phyloP scores from a whole-genome alignment of 2,113 vertebrate genomes.

The Oryzias melastigma region DNA sequence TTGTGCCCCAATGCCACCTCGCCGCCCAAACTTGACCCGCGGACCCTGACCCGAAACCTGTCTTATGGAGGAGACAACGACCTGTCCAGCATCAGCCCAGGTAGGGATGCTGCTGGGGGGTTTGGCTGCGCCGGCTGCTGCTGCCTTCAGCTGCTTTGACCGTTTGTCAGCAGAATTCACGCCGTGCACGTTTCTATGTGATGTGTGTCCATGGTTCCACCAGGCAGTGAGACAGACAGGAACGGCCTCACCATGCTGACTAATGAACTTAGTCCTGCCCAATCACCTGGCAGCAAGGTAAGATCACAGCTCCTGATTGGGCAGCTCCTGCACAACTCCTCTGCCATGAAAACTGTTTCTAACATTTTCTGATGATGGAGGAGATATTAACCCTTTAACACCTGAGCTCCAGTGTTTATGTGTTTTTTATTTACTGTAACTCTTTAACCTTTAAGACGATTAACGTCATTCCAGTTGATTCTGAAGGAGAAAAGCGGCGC shows the following conservation, averaged over 20 bases:
- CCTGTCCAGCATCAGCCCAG: constrained; percentile 83
- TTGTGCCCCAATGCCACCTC: constrained; percentile 85
- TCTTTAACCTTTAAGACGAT: too few species aligned
- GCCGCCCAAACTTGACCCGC: constrained; percentile 87
- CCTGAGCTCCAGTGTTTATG: too few species aligned
- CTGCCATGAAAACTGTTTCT: background rate
- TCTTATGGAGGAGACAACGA: constrained; percentile 87
- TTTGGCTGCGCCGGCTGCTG: constrained; percentile 6
- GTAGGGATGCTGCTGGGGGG: constrained; percentile 60
- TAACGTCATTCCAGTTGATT: too few species aligned
- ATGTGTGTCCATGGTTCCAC: constrained; percentile 70
- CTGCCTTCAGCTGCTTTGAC: constrained; percentile 41
- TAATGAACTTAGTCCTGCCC: constrained; percentile 86
- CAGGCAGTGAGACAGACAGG: constrained; percentile 88
- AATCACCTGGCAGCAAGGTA: constrained; percentile 86
- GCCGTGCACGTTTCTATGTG: constrained; percentile 50
- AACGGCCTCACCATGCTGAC: constrained; percentile 73
- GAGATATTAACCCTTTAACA: too few species aligned
- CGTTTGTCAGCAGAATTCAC: constrained; percentile 54
- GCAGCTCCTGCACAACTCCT: constrained; percentile 35
- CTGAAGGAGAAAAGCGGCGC: too few species aligned
- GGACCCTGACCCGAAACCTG: constrained; percentile 82
- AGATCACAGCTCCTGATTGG: constrained; percentile 62
- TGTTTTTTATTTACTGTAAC: too few species aligned
- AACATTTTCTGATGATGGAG: background rate